A percentile compares a stretch with the other conserved stretches of the same genome.
These are phyloP conservation scores for Heliothis subflexa DNA, from an alignment of 1,140 invertebrate genomes.

Conservation along the genomic window DNA sequence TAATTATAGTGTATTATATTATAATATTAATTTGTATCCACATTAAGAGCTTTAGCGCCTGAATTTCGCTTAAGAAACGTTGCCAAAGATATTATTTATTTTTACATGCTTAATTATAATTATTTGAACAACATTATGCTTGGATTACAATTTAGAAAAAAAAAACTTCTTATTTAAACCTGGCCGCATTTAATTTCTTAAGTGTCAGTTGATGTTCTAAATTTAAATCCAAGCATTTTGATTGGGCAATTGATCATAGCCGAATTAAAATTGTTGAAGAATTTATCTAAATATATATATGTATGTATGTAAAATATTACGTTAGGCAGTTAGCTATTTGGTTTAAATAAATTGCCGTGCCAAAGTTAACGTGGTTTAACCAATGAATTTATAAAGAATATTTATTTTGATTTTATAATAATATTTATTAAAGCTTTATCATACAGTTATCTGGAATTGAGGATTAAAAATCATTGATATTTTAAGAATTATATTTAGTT, in stretches of 20 bases:
- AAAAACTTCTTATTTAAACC: not conserved
- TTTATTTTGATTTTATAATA: constrained; percentile 19
- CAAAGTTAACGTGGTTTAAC: constrained; percentile 60
- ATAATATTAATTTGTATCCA: constrained; percentile 33
- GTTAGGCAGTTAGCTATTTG: constrained; percentile 28
- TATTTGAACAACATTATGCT: constrained; percentile 33
- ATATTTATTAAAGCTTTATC: constrained; percentile 29
- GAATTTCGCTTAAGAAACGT: constrained; percentile 47
- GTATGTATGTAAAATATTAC: constrained; percentile 45
- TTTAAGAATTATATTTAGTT: not conserved
- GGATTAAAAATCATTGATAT: not conserved
- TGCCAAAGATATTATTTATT: constrained; percentile 52
- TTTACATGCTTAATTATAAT: constrained; percentile 40
- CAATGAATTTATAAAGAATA: constrained; percentile 40
- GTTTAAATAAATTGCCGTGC: constrained; percentile 64
- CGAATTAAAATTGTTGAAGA: constrained; percentile 56
- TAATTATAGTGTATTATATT: constrained; percentile 40
- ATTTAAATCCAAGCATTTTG: constrained; percentile 39
- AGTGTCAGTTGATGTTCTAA: not conserved
- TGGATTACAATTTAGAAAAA: not conserved
- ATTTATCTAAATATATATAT: constrained; percentile 37
- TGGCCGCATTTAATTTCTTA: not conserved
- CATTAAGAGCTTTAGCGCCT: constrained; percentile 37
- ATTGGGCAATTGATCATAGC: constrained; percentile 43
- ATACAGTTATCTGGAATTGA: constrained; percentile 44